phyloP scores from a whole-genome alignment of 2,797 vertebrate species.

The Cirrhinus mrigala region DNA sequence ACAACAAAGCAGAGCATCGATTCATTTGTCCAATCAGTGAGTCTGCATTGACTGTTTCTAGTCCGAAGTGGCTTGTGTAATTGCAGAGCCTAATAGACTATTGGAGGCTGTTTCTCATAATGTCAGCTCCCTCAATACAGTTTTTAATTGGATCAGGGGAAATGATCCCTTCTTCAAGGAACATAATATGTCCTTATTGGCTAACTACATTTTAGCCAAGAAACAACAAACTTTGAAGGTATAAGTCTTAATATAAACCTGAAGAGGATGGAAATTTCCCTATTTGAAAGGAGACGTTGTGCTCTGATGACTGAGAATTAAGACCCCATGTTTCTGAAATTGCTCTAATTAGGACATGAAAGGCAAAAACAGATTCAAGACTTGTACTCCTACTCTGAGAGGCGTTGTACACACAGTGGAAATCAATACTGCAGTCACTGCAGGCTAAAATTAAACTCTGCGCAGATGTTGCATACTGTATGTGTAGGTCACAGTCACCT shows the following conservation, averaged over 20 bases:
- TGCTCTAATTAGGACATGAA: slow-evolving; percentile 36
- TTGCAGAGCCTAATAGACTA: slow-evolving; percentile 37
- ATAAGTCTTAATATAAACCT: slow-evolving; percentile 18
- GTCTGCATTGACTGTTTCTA: slow-evolving; percentile 37
- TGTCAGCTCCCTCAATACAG: slow-evolving; percentile 36
- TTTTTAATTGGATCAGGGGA: slow-evolving; percentile 39
- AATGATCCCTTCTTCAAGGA: slow-evolving; percentile 38
- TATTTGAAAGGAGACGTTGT: neutral
- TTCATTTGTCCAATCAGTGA: slow-evolving; percentile 34
- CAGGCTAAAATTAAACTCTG: slow-evolving; percentile 15
- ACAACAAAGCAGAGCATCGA: slow-evolving; percentile 41
- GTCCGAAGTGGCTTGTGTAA: slow-evolving; percentile 36
- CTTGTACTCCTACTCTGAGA: neutral
- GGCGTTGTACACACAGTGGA: slow-evolving; percentile 11
- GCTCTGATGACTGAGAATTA: slow-evolving; percentile 8
- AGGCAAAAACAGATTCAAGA: slow-evolving; percentile 5
- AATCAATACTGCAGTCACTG: slow-evolving; percentile 34
- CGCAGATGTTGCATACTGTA: slow-evolving; percentile 25
- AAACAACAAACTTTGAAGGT: slow-evolving; percentile 25
- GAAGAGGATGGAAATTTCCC: neutral
- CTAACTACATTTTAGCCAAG: neutral
- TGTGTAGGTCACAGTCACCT: slow-evolving; percentile 30
- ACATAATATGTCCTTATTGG: slow-evolving; percentile 9
- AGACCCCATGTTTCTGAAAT: slow-evolving; percentile 9
- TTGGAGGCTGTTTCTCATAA: slow-evolving; percentile 42